A percentile compares a stretch with the other conserved stretches of the same genome.
These are phyloP conservation scores for Aepyceros melampus DNA, from an alignment of 2,113 vertebrate genomes.

Conservation along the genomic window DNA sequence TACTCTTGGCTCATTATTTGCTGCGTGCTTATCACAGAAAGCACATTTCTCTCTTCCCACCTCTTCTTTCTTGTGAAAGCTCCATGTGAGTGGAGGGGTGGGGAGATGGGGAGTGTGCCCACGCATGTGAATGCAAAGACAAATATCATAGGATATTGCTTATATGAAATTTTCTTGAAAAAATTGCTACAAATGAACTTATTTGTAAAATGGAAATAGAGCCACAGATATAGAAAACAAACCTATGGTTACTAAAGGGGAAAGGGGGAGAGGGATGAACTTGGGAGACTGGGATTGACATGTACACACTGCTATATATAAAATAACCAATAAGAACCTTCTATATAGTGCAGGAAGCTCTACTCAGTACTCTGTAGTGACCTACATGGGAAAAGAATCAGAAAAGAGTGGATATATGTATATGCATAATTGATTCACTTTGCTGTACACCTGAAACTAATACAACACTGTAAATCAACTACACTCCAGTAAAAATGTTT, in stretches of 20 bases:
- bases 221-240: not conserved
- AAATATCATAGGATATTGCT: not conserved
- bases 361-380: not conserved
- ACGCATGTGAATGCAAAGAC: not conserved
- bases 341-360: not conserved
- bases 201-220: not conserved
- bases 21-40: not conserved
- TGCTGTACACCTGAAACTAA: not conserved
- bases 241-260: not conserved
- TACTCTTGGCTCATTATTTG: not conserved
- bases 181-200: not conserved
- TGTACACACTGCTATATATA: not conserved
- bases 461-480: not conserved
- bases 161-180: not conserved
- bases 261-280: not conserved
- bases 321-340: not conserved
- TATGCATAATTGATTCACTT: not conserved
- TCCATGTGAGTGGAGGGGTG: not conserved
- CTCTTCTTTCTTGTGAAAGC: not conserved
- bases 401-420: not conserved
- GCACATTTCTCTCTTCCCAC: not conserved
- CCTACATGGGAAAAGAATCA: not conserved
- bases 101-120: fast-evolving
- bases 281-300: not conserved
- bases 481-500: not conserved